Evolutionary conservation across 2,113 vertebrate species (phyloP), one percentile per base, ranked within the genome.

Genomic region (Sterrhoptilus dennistouni): DNA sequence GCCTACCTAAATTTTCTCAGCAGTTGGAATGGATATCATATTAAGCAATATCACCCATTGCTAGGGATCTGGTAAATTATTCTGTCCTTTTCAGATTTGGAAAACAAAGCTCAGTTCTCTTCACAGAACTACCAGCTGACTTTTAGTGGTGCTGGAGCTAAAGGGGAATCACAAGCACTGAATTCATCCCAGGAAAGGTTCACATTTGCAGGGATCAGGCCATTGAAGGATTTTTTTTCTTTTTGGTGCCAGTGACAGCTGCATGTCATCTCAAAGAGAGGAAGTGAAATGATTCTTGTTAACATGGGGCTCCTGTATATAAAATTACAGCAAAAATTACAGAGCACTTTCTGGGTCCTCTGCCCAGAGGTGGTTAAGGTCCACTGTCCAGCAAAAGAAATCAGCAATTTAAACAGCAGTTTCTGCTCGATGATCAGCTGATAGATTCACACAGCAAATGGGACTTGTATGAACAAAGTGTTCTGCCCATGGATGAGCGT

Each of bases 1-100:
- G 72, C 65, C 61, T 91, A 85, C 52, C 61, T 91, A 85, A 76
- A 93, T 94, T 83, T 94, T 88, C 87, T 64, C 70, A 93, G 82
- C 64, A 66, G 52, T 70, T 95, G 68, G 82, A 97, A 85, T 72
- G 33, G 59, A n/a, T 83, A 83, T 80, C 22, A 56, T 53, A 71
- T 53, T 76, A 91, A 92, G 44, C 12, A 64, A 22, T 68, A 70
- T 53, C 66, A 89, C 61, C 19, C 53, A 49, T 38, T 88, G 28
- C 35, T 79, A 89, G 17, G 53, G 28, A 63, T 77, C 42, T 60
- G 20, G 76, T 82, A 89, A 95, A 84, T 65, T 76, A 60, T 6
- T 49, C 7, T 2, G 1, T 45, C 14, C 14, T 71, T 86, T 76
- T 47, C 2, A 5, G 28, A 21, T 85, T 42, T 54, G 36, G 56